Percentiles rank a stretch among this genome's conserved stretches.
phyloP scores from a whole-genome alignment of 2,113 vertebrate species.

The Bufo gargarizans region DNA sequence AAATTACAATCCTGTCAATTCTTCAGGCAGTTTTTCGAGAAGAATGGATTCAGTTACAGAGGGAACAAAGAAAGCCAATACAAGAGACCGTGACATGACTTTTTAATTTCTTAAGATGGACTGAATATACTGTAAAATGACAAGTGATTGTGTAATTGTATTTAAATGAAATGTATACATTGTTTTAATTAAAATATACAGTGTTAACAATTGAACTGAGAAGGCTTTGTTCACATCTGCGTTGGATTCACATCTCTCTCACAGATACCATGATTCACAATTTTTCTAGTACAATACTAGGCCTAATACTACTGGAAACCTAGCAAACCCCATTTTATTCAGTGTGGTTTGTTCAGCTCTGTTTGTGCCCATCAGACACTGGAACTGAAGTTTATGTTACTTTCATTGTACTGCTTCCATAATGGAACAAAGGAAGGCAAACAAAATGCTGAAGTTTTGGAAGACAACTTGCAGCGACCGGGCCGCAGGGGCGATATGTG shows the following conservation, averaged over 20 bases:
- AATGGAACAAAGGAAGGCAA: no score
- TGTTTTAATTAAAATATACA: not conserved
- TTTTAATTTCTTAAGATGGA: not conserved
- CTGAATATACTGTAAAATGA: not conserved
- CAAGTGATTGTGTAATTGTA: not conserved
- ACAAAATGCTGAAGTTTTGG: no score
- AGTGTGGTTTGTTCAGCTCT: no score
- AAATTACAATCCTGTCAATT: slow-evolving; percentile 12
- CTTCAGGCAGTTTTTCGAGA: slow-evolving; percentile 47
- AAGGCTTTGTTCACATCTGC: not conserved
- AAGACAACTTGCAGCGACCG: no score
- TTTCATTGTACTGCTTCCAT: no score
- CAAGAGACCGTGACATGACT: not conserved
- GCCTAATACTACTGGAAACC: no score
- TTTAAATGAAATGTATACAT: not conserved
- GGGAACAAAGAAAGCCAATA: not conserved
- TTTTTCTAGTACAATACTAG: no score
- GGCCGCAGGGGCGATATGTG: no score
- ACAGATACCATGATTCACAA: no score
- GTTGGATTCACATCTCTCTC: not conserved
- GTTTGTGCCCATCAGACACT: no score
- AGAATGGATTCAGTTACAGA: not conserved
- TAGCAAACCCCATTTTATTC: no score
- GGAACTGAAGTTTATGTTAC: no score
- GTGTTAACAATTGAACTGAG: not conserved